phyloP scores from a whole-genome alignment of 2,113 vertebrate species.

The Xyrauchen texanus region DNA sequence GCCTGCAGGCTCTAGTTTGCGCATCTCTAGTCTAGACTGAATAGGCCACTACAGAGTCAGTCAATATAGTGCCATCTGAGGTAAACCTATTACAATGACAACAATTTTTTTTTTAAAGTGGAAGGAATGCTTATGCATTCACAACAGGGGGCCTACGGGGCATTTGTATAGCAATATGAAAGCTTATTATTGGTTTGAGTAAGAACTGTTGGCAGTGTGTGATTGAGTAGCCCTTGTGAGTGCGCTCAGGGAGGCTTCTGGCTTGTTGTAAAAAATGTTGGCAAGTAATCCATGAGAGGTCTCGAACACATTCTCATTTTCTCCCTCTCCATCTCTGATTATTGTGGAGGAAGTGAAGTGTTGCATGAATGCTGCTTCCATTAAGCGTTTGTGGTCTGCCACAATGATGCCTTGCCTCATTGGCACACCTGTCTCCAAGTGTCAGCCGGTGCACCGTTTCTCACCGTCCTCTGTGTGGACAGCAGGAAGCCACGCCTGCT shows the following conservation, averaged over 20 bases:
- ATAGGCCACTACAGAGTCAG: slow-evolving; percentile 18
- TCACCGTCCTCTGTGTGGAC: background rate
- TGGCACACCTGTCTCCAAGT: slow-evolving; percentile 28
- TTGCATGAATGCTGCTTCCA: slow-evolving; percentile 31
- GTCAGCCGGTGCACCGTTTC: slow-evolving; percentile 26
- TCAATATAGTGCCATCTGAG: background rate
- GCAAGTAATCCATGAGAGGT: slow-evolving; percentile 35
- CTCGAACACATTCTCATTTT: slow-evolving; percentile 33
- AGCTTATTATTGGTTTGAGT: slow-evolving; percentile 25
- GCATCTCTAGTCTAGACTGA: background rate
- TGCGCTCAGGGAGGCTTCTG: slow-evolving; percentile 3
- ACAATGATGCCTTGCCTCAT: slow-evolving; percentile 12
- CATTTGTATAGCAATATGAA: slow-evolving; percentile 10
- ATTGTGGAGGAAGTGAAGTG: slow-evolving; percentile 16
- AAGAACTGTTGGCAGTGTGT: slow-evolving; percentile 25
- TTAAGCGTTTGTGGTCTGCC: slow-evolving; percentile 30
- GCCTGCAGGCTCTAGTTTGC: too few relatives aligned
- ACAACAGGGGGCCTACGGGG: background rate
- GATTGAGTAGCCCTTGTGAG: slow-evolving; percentile 17
- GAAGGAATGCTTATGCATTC: background rate
- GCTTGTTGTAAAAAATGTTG: slow-evolving; percentile 15
- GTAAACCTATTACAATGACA: background rate
- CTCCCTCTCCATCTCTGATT: slow-evolving; percentile 3
- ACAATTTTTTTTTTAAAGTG: background rate
- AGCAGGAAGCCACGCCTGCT: slow-evolving; percentile 41